Conservation (phyloP, 2,113 vertebrate species). For the Corythoichthys haematopterus region DNA sequence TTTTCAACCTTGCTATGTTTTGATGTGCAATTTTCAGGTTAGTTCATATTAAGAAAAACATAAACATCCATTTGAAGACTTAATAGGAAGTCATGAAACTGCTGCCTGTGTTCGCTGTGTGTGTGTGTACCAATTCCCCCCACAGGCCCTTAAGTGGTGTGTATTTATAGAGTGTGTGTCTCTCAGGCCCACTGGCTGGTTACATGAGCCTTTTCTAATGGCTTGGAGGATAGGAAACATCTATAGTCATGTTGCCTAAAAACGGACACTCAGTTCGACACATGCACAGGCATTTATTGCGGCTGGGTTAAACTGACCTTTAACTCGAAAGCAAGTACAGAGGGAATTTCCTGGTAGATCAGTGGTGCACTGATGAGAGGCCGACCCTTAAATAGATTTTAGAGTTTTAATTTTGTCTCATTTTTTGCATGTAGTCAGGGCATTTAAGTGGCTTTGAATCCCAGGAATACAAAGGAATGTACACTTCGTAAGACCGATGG, state of each 20-base stretch:
- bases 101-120: slow-evolving; percentile 30
- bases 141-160: slow-evolving; percentile 74
- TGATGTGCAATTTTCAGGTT: slow-evolving; percentile 23
- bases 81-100: slow-evolving; percentile 49
- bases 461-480: background rate
- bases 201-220: slow-evolving; percentile 72
- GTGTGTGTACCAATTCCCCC: slow-evolving; percentile 38
- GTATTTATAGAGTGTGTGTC: slow-evolving; percentile 72
- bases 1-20: slow-evolving; percentile 39
- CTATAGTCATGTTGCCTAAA: slow-evolving; percentile 59
- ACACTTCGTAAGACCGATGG: background rate
- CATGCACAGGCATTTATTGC: slow-evolving; percentile 2
- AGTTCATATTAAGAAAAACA: slow-evolving; percentile 48
- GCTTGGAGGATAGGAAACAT: slow-evolving; percentile 62
- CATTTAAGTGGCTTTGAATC: slow-evolving; percentile 28
- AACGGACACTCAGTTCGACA: slow-evolving; percentile 35
- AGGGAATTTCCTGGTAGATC: background rate
- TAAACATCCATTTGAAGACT: slow-evolving; percentile 62
- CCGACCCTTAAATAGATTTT: slow-evolving; percentile 29
- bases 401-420: slow-evolving; percentile 30
- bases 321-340: slow-evolving; percentile 1
- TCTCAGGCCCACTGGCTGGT: slow-evolving; percentile 63
- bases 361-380: slow-evolving; percentile 19
- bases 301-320: slow-evolving; percentile 24
- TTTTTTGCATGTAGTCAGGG: slow-evolving; percentile 13